Conservation (phyloP, 2,113 vertebrate species). For the Oncorhynchus gorbuscha region DNA sequence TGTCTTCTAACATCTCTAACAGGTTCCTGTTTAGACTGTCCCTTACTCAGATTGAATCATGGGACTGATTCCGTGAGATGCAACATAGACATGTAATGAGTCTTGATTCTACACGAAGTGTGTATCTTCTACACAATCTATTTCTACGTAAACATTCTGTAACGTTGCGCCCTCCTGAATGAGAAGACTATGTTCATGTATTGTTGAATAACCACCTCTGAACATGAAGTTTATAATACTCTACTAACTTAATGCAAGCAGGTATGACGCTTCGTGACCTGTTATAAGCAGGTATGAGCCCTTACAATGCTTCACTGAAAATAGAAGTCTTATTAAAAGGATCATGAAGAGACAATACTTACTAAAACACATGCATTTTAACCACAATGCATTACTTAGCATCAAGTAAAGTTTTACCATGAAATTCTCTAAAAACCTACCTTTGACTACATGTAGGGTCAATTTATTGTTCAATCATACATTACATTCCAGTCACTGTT, state of each 20-base stretch:
- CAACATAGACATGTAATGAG: neutral
- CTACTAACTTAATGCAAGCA: too few species aligned
- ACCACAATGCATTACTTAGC: too few species aligned
- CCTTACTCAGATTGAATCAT: neutral
- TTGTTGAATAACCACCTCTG: neutral
- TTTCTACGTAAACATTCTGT: neutral
- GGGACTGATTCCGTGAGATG: neutral
- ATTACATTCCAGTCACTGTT: neutral
- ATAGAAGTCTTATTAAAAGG: too few species aligned
- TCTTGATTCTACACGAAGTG: too few species aligned
- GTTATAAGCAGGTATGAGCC: too few species aligned
- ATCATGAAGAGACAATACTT: neutral
- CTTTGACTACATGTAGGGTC: neutral
- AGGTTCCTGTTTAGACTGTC: neutral
- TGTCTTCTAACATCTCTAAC: neutral
- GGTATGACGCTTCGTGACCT: too few species aligned
- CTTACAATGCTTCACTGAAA: too few species aligned
- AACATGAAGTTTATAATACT: too few species aligned
- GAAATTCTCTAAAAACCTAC: too few species aligned
- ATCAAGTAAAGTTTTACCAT: too few species aligned
- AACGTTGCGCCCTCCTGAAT: neutral
- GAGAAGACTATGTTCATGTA: neutral
- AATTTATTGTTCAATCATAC: neutral
- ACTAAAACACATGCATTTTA: neutral
- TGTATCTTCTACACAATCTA: neutral